These are phyloP conservation scores for Catharus fuscescens DNA, from an alignment of 2,113 vertebrate species.

Conservation along the genomic window DNA sequence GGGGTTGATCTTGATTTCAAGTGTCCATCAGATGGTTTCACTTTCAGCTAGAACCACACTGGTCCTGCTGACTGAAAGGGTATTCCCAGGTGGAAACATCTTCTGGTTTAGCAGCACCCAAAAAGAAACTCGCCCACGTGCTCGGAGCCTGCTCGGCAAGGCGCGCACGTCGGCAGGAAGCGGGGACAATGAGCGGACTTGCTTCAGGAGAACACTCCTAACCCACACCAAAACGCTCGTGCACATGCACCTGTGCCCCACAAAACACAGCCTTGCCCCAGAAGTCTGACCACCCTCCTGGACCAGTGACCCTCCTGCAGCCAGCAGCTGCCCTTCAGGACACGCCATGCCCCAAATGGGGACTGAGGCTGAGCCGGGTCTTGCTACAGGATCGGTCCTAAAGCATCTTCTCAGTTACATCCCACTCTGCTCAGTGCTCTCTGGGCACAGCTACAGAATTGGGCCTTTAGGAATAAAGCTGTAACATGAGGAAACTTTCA, in stretches of 20 bases:
- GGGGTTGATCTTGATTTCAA: accelerated
- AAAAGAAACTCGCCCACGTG: accelerated
- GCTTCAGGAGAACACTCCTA: neutral
- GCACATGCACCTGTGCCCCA: neutral
- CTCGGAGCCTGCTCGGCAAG: accelerated
- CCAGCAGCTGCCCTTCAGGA: neutral
- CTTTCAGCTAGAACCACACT: neutral
- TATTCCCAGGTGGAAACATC: neutral
- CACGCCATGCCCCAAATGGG: accelerated
- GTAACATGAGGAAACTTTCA: neutral
- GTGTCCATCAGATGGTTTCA: accelerated
- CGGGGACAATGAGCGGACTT: neutral
- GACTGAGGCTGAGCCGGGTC: accelerated
- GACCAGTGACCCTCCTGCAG: neutral
- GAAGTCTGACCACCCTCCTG: neutral
- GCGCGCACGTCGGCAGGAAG: neutral
- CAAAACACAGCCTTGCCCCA: accelerated
- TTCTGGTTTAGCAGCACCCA: neutral
- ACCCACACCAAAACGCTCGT: neutral
- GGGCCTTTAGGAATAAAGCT: neutral
- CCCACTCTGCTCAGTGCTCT: neutral
- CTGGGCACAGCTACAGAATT: neutral
- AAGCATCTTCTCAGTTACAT: neutral
- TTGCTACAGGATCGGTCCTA: accelerated
- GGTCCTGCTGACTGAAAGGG: neutral